Evolutionary conservation across 2,113 vertebrate genomes (phyloP), one percentile per base, ranked within the genome.

Genomic region (Condylura cristata): DNA sequence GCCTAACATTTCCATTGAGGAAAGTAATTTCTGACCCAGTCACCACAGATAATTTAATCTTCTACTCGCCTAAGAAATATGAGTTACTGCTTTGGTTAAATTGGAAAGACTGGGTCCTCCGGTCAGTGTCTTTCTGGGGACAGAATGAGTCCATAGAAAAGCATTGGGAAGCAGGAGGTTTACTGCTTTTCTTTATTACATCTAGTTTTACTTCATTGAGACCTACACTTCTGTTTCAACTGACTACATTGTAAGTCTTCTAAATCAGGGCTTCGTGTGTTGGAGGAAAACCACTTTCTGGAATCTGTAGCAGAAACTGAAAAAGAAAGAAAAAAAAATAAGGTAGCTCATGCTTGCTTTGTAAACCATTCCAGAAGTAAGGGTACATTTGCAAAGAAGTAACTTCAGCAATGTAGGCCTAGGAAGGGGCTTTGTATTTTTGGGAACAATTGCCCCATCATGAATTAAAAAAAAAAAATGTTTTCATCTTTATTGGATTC

Each of bases 281-380:
- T 72, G 17, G 68, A 81, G 65, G 14, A 24, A 24, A 10, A 20
- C n/a, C 46, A 44, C 48, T 58, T 14, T 71, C 16, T 5, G 74
- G 26, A 91, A 56, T 68, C 28, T 90, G 20, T 95, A 94, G 5
- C 32, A 80, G 26, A 53, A 68, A 65, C 44, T 90, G 46, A 48
- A 48, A 20, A 88, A 80, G 68, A 85, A 46, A 2, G 46, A 48
- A 48, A 20, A 88, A 80, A 74, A 85, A 46, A 2, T 56, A 37
- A 56, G 60, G 72, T 34, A 84, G 20, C 39, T 51, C 58, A 60
- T 71, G 71, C 24, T 37, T 88, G 11, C 26, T 32, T 22, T 53
- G 17, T 13, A 70, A 44, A 53, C 8, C 30, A 0, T 32, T 82
- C 34, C 74, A 83, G 60, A 90, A 61, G n/a, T 75, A 37, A 92